phyloP scores from a whole-genome alignment of 2,113 vertebrate genomes.

The Neopipo cinnamomea region DNA sequence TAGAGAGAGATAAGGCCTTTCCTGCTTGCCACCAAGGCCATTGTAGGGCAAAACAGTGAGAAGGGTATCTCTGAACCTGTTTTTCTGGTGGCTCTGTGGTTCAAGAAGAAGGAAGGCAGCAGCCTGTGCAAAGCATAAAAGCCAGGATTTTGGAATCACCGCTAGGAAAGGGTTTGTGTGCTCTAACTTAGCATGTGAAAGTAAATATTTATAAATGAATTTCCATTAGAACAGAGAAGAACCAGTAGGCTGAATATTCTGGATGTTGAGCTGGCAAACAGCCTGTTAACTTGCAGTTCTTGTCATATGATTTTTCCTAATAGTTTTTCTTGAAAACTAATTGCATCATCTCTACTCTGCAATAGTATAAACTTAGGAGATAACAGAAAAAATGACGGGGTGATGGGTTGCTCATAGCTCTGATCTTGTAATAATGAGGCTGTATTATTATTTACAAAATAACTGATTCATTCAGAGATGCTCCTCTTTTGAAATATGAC shows the following conservation, averaged over 20 bases:
- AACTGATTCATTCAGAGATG: not conserved
- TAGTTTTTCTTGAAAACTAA: not conserved
- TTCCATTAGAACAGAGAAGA: not conserved
- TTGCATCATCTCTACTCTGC: not conserved
- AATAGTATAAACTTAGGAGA: not conserved
- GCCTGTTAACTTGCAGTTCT: not conserved
- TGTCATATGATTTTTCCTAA: not conserved
- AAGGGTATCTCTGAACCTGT: not conserved
- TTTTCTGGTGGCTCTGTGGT: not conserved
- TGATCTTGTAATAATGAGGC: not conserved
- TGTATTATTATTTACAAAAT: not conserved
- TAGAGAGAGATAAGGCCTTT: not conserved
- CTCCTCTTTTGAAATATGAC: not conserved
- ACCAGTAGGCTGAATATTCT: not conserved
- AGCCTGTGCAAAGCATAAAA: not conserved
- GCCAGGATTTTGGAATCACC: not conserved
- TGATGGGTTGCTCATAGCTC: not conserved
- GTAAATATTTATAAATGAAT: conserved; percentile 34
- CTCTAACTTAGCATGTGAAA: not conserved
- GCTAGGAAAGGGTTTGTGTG: not conserved
- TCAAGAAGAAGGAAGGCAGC: not conserved
- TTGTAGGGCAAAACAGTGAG: not conserved
- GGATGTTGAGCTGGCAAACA: not conserved
- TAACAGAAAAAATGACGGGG: not conserved
- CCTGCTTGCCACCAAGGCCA: not conserved